A percentile compares a stretch with the other conserved stretches of the same genome.
phyloP scores from a whole-genome alignment of 2,113 vertebrate genomes.

The Notiomystis cincta region DNA sequence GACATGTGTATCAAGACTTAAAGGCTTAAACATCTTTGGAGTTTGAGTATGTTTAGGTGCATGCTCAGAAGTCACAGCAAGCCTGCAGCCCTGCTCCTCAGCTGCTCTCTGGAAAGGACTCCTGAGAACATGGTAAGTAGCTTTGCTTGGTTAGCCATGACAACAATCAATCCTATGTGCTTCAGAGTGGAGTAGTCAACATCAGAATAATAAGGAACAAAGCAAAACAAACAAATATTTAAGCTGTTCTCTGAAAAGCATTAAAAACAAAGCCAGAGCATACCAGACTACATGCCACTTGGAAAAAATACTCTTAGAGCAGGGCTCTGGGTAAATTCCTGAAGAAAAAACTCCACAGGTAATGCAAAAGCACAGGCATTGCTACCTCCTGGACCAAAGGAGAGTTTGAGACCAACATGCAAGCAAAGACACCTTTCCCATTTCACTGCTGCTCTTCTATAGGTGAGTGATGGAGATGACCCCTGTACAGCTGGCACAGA shows the following conservation, averaged over 20 bases:
- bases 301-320: not conserved
- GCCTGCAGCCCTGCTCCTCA: not conserved
- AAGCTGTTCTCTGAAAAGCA: not conserved
- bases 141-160: not conserved
- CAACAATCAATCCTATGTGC: not conserved
- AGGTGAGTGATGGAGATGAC: not conserved
- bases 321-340: not conserved
- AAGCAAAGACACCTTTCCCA: not conserved
- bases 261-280: not conserved
- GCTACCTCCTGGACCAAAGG: not conserved
- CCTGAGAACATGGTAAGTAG: not conserved
- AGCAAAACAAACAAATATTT: not conserved
- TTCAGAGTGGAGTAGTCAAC: not conserved
- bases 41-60: fast-evolving
- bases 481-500: not conserved
- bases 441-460: not conserved
- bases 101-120: not conserved
- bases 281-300: not conserved
- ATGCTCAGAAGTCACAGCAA: not conserved
- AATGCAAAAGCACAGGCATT: not conserved
- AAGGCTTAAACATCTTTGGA: not conserved
- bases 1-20: not conserved
- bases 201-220: not conserved
- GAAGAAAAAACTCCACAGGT: not conserved
- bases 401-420: not conserved